Conservation (phyloP, 2,113 vertebrate species). For the Solea solea region DNA sequence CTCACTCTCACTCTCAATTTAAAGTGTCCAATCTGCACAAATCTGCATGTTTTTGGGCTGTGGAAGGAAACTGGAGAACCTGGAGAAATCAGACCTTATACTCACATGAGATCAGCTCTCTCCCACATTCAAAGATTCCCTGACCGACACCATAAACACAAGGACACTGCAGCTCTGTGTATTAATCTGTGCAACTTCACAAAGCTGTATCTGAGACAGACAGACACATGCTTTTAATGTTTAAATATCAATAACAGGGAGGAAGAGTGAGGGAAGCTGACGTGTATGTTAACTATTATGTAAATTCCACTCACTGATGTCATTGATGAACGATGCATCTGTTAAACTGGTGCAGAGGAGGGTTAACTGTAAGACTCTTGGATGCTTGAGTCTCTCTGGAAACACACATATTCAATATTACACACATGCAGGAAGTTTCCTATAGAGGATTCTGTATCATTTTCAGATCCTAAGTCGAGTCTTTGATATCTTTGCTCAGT, state of each 20-base stretch:
- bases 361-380: background rate
- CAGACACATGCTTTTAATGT: slow-evolving; percentile 39
- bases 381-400: slow-evolving; percentile 1
- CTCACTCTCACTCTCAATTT: too few relatives aligned
- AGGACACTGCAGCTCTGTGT: slow-evolving; percentile 53
- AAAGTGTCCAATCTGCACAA: too few relatives aligned
- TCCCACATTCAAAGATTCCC: slow-evolving; percentile 13
- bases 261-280: slow-evolving; percentile 1
- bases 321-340: slow-evolving; percentile 17
- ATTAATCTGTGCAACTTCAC: slow-evolving; percentile 58
- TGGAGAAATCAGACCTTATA: too few relatives aligned
- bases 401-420: slow-evolving; percentile 6
- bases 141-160: slow-evolving; percentile 39
- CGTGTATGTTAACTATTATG: slow-evolving; percentile 20
- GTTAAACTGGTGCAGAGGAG: slow-evolving; percentile 7
- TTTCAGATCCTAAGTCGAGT: too few relatives aligned
- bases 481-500: background rate
- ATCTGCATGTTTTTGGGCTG: too few relatives aligned
- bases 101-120: background rate
- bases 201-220: slow-evolving; percentile 34
- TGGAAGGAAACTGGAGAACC: too few relatives aligned
- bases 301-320: slow-evolving; percentile 19
- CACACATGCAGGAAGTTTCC: slow-evolving; percentile 1
- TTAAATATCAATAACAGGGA: slow-evolving; percentile 6
- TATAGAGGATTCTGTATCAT: too few relatives aligned